These are phyloP conservation scores for Kryptolebias ocellatus DNA, from an alignment of 2,797 vertebrate genomes.

Conservation along the genomic window DNA sequence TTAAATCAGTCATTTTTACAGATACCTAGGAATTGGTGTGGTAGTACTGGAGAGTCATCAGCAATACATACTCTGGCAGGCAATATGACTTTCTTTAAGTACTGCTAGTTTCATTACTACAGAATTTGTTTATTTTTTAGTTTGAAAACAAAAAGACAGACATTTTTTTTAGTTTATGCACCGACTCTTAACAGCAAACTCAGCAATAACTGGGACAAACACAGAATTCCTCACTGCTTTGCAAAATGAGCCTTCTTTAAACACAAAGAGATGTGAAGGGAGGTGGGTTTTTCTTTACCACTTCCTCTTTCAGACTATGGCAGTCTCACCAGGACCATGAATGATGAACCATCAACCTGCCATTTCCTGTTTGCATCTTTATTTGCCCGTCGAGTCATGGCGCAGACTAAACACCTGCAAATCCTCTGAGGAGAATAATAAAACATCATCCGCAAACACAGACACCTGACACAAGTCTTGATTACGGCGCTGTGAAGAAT, in stretches of 20 bases:
- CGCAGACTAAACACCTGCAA: conserved; percentile 28
- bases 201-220: background rate
- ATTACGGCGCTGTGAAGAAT: conserved; percentile 1
- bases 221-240: background rate
- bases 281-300: conserved; percentile 13
- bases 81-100: too few species aligned
- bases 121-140: too few species aligned
- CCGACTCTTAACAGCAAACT: background rate
- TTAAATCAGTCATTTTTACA: too few species aligned
- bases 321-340: conserved; percentile 8
- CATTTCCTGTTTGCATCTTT: conserved; percentile 7
- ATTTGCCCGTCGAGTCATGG: background rate
- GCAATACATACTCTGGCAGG: too few species aligned
- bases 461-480: conserved; percentile 14
- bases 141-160: too few species aligned
- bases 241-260: background rate
- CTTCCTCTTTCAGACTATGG: conserved; percentile 37
- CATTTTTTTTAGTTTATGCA: background rate
- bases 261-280: background rate
- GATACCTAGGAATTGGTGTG: too few species aligned
- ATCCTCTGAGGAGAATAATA: conserved; percentile 24
- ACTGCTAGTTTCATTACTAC: too few species aligned
- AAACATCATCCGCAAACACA: conserved; percentile 39
- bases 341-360: conserved; percentile 11
- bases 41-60: too few species aligned